Base-by-base conservation (phyloP, 2,113 vertebrate genomes). In the Onychorhynchus coronatus region DNA sequence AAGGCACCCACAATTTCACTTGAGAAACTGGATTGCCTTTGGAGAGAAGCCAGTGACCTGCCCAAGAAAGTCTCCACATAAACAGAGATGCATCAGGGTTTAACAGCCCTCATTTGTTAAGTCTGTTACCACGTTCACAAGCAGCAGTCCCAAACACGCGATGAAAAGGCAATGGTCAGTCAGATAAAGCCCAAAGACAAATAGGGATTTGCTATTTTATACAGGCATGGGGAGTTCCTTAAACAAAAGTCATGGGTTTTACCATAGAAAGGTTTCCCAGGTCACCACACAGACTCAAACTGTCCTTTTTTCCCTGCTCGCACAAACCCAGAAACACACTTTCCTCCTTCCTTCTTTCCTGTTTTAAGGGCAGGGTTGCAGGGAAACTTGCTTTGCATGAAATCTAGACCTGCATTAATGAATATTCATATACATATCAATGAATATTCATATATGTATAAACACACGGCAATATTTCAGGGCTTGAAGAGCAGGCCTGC, bases 351-450 rank as follows among this genome's bases (percentile, higher is more conserved):
- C 30, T 24, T 12, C 39, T 41, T 49, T 17, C 42, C 31, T 68
- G 6, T 46, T 91, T 78, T 65, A 68, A 80, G 77, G 65, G 63
- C 18, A 85, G 13, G 52, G 23, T 65, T 87, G 28, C 16, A 75
- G 73, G 16, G 66, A 86, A 89, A 44, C 68, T 92, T 73, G 61
- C 41, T 94, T 93, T 95, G 92, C 88, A 80, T 88, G 86, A 88
- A 91, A 90, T 25, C 79, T 41, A 84, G 93, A 93, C 88, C 71
- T 46, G 22, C 19, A 2, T 70, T 74, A 13, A 37, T 80, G 71
- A 88, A 84, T 95, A 89, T 93, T 92, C 88, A 84, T 59, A 19
- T 3, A 5, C 30, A n/a, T 12, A 24, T 3, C 55, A 31, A 85
- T 74, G 72, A 88, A 77, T 90, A 84, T 92, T 86, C 80, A 37